phyloP scores from a whole-genome alignment of 2,113 vertebrate genomes.

The Lepidothrix coronata region DNA sequence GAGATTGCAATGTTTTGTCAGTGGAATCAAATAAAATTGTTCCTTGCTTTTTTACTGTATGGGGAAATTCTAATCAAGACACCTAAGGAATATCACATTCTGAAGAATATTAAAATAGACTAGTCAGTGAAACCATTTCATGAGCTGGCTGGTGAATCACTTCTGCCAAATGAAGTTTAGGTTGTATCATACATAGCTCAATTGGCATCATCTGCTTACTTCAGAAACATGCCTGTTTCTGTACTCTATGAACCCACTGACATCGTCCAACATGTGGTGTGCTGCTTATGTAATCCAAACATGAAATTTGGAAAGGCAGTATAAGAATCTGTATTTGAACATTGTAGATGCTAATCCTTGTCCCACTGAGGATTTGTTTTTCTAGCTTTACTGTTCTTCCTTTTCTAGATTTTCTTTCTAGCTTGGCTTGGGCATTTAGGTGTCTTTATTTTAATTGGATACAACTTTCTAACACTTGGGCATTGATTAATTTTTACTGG shows the following conservation, averaged over 20 bases:
- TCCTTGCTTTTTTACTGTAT: not conserved
- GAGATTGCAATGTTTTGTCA: not conserved
- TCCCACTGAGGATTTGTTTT: not conserved
- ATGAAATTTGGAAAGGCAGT: not conserved
- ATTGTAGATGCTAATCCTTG: not conserved
- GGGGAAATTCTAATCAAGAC: not conserved
- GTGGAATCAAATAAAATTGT: not conserved
- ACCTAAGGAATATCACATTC: not conserved
- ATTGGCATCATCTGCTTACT: not conserved
- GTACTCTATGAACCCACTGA: not conserved
- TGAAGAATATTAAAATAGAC: not conserved
- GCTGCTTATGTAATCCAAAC: not conserved
- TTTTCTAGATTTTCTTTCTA: not conserved
- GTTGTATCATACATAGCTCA: not conserved
- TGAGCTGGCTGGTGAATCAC: not conserved
- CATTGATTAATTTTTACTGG: not conserved
- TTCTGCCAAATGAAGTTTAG: not conserved
- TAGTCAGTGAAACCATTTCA: not conserved
- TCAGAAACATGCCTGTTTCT: not conserved
- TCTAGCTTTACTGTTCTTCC: not conserved
- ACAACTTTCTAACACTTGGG: not conserved
- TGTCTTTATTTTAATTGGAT: not conserved
- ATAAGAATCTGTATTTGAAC: not conserved
- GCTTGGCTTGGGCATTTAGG: not conserved
- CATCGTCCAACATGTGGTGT: fast-evolving